These are phyloP conservation scores for Leucoma salicis DNA, from an alignment of 2,888 invertebrate genomes.

Conservation along the genomic window DNA sequence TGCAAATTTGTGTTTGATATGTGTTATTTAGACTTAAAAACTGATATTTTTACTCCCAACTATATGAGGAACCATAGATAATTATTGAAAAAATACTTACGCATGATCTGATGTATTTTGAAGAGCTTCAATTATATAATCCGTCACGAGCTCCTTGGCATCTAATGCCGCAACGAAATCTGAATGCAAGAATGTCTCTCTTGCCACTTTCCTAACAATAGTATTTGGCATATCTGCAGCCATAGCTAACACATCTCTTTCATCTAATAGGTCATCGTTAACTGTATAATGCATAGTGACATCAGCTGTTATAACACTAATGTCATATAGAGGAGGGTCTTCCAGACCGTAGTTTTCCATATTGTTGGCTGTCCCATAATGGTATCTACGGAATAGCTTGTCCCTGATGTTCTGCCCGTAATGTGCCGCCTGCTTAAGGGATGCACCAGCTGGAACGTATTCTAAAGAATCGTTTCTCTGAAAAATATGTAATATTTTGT, in stretches of 20 bases:
- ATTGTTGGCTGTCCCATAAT: slow-evolving; percentile 46
- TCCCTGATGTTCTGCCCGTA: slow-evolving; percentile 63
- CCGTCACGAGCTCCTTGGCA: slow-evolving; percentile 54
- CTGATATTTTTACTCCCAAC: no score
- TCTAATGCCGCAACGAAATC: slow-evolving; percentile 50
- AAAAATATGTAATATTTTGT: slow-evolving; percentile 3
- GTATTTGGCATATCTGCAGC: slow-evolving; percentile 51
- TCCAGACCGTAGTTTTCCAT: slow-evolving; percentile 38
- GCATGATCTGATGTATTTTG: not conserved
- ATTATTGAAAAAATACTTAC: slow-evolving; percentile 1
- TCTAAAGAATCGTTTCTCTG: slow-evolving; percentile 8
- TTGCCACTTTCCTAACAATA: slow-evolving; percentile 45
- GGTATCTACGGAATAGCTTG: slow-evolving; percentile 52
- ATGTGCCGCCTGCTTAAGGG: slow-evolving; percentile 61
- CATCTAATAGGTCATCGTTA: slow-evolving; percentile 47
- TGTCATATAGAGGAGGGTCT: slow-evolving; percentile 50
- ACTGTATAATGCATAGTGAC: slow-evolving; percentile 59
- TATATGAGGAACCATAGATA: no score
- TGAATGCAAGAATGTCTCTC: slow-evolving; percentile 48
- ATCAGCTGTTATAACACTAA: slow-evolving; percentile 44
- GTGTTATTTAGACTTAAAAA: no score
- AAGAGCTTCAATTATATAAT: slow-evolving; percentile 44
- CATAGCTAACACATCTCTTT: slow-evolving; percentile 57
- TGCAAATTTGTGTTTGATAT: no score
- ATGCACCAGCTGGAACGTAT: slow-evolving; percentile 38